Evolutionary conservation across 1,140 invertebrate species (phyloP), one percentile per base, ranked within the genome.

Genomic region (Sycophaga agraensis): DNA sequence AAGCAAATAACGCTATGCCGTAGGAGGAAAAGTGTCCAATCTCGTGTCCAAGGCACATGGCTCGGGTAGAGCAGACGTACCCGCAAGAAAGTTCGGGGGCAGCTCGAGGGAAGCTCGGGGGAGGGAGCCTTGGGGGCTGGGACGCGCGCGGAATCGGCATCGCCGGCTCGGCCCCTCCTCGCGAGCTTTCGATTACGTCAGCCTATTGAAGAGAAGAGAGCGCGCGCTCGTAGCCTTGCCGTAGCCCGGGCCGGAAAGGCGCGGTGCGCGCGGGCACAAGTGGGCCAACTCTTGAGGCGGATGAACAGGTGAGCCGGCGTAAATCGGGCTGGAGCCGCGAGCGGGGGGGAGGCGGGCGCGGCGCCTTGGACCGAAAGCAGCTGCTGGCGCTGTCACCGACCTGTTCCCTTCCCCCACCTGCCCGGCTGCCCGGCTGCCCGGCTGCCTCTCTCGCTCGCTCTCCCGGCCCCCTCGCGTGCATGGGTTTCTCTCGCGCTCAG

Each of bases 251-350:
- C 68, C 64, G 70, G 68, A 70, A 71, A 65, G n/a, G 71, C 67
- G 51, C 57, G n/a, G n/a, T n/a, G n/a, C 37, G 34, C 39, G 28
- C 14, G 17, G 11, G 1, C 2, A 21, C 63, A 68, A 73, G 73
- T 66, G 71, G 69, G 71, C 68, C 68, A 66, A 71, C 67, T 66
- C 61, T 68, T 73, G 68, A 72, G 66, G 67, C 69, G 72, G 70
- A 73, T 70, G 69, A 73, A 64, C 73, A 73, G 72, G 72, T 73
- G 72, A 73, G 54, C 67, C 60, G 43, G 63, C 63, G 68, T 73
- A 75, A 74, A 74, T 74, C 69, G 71, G 70, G 68, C 67, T 68
- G 57, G 19, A 63, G 55, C 16, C 24, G 56, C 28, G 53, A 16
- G 37, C 37, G 51, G 34, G 31, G 11, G 55, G 42, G 48, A 14